Percentiles rank a stretch among this genome's conserved stretches.
Evolutionary conservation across 1,140 invertebrate species (phyloP).

Genomic region (Gerris buenoi): DNA sequence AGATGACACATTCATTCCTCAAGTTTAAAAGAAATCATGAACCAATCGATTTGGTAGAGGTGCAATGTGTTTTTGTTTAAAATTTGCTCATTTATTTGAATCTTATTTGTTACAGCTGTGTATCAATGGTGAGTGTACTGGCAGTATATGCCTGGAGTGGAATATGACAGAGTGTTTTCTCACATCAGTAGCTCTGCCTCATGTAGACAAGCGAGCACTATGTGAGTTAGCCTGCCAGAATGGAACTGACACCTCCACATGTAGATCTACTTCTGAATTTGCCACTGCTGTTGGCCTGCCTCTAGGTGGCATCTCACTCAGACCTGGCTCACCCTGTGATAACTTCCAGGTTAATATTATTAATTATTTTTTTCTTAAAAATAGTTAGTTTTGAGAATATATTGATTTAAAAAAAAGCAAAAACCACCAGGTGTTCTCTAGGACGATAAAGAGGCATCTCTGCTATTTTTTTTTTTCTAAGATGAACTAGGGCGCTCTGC

Average conservation of each 20-base stretch:
- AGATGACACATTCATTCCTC: no score
- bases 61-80: no score
- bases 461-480: no score
- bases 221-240: slow-evolving; percentile 94
- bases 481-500: no score
- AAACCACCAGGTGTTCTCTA: no score
- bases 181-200: slow-evolving; percentile 66
- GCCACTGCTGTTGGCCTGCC: slow-evolving; percentile 55
- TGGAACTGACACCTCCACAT: slow-evolving; percentile 56
- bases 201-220: slow-evolving; percentile 69
- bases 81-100: no score
- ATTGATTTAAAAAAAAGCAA: no score
- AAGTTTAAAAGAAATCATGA: no score
- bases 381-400: no score
- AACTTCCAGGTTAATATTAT: slow-evolving; percentile 90
- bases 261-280: slow-evolving; percentile 73
- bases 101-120: slow-evolving; percentile 56
- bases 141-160: slow-evolving; percentile 90
- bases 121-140: slow-evolving; percentile 80
- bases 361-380: no score
- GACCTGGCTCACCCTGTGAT: slow-evolving; percentile 92
- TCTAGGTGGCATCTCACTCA: slow-evolving; percentile 68
- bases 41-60: no score
- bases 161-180: slow-evolving; percentile 90
- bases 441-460: no score